Evolutionary conservation across 2,888 invertebrate genomes (phyloP).

Genomic region (Parnassius smintheus): DNA sequence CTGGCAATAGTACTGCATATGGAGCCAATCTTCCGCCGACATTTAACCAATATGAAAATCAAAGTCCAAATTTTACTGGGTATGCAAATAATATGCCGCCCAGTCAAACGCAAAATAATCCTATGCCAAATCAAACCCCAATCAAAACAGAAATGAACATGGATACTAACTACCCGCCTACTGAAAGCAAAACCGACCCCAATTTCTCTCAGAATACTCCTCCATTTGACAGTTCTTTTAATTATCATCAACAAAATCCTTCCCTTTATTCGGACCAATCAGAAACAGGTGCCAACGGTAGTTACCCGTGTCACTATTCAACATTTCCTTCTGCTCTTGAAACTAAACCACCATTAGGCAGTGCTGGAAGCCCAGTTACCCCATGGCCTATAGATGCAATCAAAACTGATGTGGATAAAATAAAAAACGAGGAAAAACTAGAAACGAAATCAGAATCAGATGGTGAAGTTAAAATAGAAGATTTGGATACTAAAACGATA

Average conservation of each 20-base stretch:
- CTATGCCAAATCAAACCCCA: constrained; percentile 37
- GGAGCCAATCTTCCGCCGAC: constrained; percentile 47
- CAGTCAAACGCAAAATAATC: constrained; percentile 39
- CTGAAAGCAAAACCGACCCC: constrained; percentile 52
- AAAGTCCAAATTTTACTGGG: constrained; percentile 53
- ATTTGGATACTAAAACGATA: constrained; percentile 73
- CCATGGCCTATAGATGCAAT: constrained; percentile 68
- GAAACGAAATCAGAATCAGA: constrained; percentile 78
- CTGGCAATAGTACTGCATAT: constrained; percentile 46
- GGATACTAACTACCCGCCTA: constrained; percentile 41
- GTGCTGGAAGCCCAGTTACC: constrained; percentile 63
- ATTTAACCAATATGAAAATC: constrained; percentile 62
- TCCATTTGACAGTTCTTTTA: constrained; percentile 49
- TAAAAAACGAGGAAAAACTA: constrained; percentile 68
- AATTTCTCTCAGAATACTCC: constrained; percentile 43
- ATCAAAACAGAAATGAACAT: constrained; percentile 47
- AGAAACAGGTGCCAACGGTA: constrained; percentile 46
- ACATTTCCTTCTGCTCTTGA: constrained; percentile 59
- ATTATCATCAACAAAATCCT: constrained; percentile 51
- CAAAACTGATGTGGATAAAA: constrained; percentile 69
- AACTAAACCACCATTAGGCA: constrained; percentile 66
- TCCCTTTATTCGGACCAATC: constrained; percentile 49
- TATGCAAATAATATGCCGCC: constrained; percentile 55
- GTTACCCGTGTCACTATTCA: constrained; percentile 54
- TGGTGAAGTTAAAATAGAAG: constrained; percentile 76